Conservation (phyloP, 2,797 vertebrate species). For the Oryzias dopingdopingensis region DNA sequence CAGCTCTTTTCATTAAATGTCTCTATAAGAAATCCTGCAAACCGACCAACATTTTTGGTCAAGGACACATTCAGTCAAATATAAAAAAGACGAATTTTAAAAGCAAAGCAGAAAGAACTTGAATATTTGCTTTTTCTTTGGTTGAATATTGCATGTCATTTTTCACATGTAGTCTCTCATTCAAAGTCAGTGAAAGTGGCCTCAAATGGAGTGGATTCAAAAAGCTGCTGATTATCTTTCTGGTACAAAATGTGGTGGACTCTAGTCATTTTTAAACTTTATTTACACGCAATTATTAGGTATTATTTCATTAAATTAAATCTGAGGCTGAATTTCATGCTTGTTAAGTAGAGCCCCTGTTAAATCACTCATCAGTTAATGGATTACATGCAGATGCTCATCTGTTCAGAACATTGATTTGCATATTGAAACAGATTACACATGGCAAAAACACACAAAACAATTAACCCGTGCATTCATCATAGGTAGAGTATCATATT, state of each 20-base stretch:
- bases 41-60: too few relatives aligned
- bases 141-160: constrained; percentile 4
- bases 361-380: constrained; percentile 68
- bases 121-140: background rate
- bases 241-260: constrained; percentile 13
- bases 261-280: constrained; percentile 23
- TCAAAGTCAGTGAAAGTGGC: constrained; percentile 11
- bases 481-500: background rate
- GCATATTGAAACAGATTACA: constrained; percentile 68
- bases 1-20: too few relatives aligned
- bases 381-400: constrained; percentile 69
- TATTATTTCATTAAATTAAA: constrained; percentile 45
- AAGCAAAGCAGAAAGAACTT: too few relatives aligned
- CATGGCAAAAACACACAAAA: constrained; percentile 39
- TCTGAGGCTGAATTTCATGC: constrained; percentile 60
- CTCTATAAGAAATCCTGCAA: too few relatives aligned
- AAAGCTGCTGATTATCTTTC: constrained; percentile 14
- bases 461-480: constrained; percentile 52
- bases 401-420: constrained; percentile 70
- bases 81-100: too few relatives aligned
- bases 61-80: too few relatives aligned
- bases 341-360: constrained; percentile 58
- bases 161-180: constrained; percentile 15
- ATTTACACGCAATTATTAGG: constrained; percentile 39
- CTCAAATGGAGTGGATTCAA: constrained; percentile 6